Conservation (phyloP, 2,113 vertebrate genomes). For the Phoenicopterus ruber region DNA sequence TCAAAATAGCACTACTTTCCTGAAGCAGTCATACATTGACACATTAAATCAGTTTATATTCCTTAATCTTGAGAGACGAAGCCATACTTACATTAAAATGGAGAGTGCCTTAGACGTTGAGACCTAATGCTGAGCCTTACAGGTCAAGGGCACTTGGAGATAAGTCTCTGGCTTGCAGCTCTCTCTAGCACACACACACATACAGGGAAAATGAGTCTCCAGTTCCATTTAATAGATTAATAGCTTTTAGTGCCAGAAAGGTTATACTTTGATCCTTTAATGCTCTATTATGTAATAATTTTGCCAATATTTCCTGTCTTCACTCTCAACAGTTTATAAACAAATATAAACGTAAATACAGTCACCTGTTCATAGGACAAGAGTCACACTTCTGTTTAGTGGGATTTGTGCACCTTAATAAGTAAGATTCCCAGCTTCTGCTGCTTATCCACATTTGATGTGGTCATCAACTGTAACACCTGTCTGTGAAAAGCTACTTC, state of each 20-base stretch:
- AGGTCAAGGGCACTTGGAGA: background rate
- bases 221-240: background rate
- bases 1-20: background rate
- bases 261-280: background rate
- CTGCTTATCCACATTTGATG: background rate
- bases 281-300: background rate
- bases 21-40: background rate
- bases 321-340: background rate
- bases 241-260: background rate
- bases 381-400: background rate
- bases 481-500: background rate
- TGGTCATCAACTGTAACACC: background rate
- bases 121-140: background rate
- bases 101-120: background rate
- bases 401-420: background rate
- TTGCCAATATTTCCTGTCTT: background rate
- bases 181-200: background rate
- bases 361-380: background rate
- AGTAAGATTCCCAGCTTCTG: background rate
- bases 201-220: background rate
- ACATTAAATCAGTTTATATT: background rate
- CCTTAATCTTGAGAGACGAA: background rate
- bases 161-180: background rate
- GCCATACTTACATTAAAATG: background rate
- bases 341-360: background rate